Conservation (phyloP, 1,140 invertebrate genomes). For the Calliphora vicina region DNA sequence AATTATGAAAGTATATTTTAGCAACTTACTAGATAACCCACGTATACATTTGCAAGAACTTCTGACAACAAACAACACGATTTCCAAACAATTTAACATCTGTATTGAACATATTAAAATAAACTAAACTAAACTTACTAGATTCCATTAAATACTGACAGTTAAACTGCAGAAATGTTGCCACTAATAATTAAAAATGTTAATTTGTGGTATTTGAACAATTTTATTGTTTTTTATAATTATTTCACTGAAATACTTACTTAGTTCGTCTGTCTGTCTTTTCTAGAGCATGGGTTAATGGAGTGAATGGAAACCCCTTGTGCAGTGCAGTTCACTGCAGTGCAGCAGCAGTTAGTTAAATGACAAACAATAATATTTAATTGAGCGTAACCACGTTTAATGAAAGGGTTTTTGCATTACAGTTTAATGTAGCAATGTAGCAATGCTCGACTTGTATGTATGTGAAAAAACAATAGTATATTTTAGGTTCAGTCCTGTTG, state of each 20-base stretch:
- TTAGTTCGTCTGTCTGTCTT: background rate
- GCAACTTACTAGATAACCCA: too few relatives aligned
- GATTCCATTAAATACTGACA: constrained; percentile 3
- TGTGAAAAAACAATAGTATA: background rate
- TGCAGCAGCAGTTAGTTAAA: constrained; percentile 10
- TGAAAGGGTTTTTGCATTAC: constrained; percentile 26
- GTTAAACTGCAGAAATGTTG: background rate
- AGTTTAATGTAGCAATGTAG: background rate
- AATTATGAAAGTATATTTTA: too few relatives aligned
- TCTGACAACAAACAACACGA: too few relatives aligned
- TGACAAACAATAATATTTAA: constrained; percentile 57
- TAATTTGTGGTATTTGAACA: constrained; percentile 7
- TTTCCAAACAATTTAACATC: background rate
- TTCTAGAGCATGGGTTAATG: background rate
- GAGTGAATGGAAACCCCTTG: background rate
- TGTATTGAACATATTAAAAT: background rate
- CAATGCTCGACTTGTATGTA: background rate
- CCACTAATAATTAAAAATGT: constrained; percentile 4
- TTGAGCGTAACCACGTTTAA: constrained; percentile 49
- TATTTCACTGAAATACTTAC: background rate
- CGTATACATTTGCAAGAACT: too few relatives aligned
- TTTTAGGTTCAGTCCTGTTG: background rate
- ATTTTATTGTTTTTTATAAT: constrained; percentile 21
- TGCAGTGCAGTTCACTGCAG: too few relatives aligned
- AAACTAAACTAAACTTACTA: background rate